phyloP scores from a whole-genome alignment of 2,113 vertebrate species.

The Hemichromis elongatus region DNA sequence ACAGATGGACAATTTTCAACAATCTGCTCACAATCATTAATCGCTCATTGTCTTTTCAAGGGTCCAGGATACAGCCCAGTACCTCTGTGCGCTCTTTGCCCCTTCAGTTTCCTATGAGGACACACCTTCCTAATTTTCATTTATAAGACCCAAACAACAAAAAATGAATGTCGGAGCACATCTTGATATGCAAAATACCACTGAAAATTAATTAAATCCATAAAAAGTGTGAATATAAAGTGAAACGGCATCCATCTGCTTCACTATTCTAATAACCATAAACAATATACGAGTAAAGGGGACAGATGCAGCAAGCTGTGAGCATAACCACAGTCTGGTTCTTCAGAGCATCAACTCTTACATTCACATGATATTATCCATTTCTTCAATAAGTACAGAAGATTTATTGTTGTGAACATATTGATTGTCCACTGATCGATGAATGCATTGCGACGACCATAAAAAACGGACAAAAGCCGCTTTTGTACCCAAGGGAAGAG shows the following conservation, averaged over 20 bases:
- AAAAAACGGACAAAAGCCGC: not conserved
- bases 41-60: not conserved
- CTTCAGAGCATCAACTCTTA: not conserved
- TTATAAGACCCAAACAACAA: not conserved
- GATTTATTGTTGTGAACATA: slow-evolving; percentile 18
- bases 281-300: not conserved
- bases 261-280: not conserved
- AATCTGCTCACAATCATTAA: slow-evolving; percentile 22
- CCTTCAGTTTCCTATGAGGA: not conserved
- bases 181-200: not conserved
- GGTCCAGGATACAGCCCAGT: not conserved
- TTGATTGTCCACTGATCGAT: not conserved
- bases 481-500: not conserved
- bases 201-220: not conserved
- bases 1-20: slow-evolving; percentile 34
- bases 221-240: not conserved
- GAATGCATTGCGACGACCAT: not conserved
- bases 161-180: not conserved
- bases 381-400: not conserved
- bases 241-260: not conserved
- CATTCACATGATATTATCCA: not conserved
- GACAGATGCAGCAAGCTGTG: not conserved
- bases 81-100: not conserved
- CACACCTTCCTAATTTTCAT: not conserved
- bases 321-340: not conserved